Evolutionary conservation across 2,797 vertebrate species (phyloP).

Genomic region (Megaceryle alcyon): DNA sequence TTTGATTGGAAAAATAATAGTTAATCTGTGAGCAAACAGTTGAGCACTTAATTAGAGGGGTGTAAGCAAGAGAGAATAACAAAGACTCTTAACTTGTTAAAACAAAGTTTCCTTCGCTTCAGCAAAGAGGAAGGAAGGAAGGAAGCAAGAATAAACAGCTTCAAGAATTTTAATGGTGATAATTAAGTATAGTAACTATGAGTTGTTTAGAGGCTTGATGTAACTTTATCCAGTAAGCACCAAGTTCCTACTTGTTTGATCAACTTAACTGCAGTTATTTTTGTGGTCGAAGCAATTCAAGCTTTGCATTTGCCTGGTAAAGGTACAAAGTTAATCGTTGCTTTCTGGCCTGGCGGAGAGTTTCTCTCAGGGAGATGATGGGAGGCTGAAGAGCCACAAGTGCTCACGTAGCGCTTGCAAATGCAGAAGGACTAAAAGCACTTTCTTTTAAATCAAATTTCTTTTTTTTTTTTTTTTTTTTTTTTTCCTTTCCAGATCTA

Average conservation of each 20-base stretch:
- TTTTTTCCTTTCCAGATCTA: conserved; percentile 81
- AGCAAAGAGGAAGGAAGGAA: conserved; percentile 81
- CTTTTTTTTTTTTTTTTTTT: too few species aligned
- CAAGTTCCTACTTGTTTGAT: conserved; percentile 86
- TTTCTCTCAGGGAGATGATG: background rate
- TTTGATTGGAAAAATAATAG: conserved; percentile 66
- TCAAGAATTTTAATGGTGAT: conserved; percentile 91
- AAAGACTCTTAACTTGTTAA: conserved; percentile 82
- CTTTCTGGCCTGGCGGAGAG: background rate
- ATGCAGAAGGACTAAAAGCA: background rate
- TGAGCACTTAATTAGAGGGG: conserved; percentile 81
- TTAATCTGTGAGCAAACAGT: conserved; percentile 77
- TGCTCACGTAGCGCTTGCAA: background rate
- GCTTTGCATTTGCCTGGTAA: conserved; percentile 39
- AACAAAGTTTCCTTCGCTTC: conserved; percentile 83
- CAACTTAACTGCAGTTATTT: conserved; percentile 71
- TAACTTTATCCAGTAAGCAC: conserved; percentile 82
- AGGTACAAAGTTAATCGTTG: background rate
- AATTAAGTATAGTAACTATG: conserved; percentile 87
- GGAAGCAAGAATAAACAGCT: conserved; percentile 87
- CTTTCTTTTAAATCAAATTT: too few species aligned
- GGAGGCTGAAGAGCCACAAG: background rate
- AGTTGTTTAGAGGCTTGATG: conserved; percentile 85
- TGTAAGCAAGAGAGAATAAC: conserved; percentile 69
- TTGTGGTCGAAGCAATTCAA: conserved; percentile 66